Percentiles rank a stretch among this genome's conserved stretches.
phyloP scores from a whole-genome alignment of 2,888 invertebrate genomes.

The Fabriciana adippe region DNA sequence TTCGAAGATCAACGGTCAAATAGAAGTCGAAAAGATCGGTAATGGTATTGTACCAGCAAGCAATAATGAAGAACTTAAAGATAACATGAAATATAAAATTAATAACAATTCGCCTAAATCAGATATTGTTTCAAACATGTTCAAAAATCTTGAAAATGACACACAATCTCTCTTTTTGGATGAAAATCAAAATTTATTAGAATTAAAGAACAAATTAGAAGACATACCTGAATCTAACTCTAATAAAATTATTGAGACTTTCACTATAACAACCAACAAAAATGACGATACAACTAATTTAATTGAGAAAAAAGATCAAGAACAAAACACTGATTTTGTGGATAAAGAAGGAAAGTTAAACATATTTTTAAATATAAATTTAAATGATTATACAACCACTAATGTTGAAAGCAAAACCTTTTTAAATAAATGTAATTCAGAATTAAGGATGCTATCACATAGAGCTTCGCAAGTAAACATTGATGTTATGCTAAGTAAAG shows the following conservation, averaged over 20 bases:
- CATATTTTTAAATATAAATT: conserved; percentile 58
- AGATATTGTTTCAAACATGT: not conserved
- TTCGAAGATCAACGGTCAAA: no score
- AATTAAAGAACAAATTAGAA: not conserved
- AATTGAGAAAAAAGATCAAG: conserved; percentile 3
- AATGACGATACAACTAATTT: not conserved
- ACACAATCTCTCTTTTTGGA: not conserved
- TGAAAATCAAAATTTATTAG: not conserved
- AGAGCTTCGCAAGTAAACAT: conserved; percentile 50
- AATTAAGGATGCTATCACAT: conserved; percentile 39
- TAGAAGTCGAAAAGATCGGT: no score
- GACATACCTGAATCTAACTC: not conserved
- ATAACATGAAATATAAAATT: conserved; percentile 4
- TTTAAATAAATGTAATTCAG: conserved; percentile 33
- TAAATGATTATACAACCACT: conserved; percentile 45
- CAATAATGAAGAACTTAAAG: not conserved
- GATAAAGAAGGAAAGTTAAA: conserved; percentile 54
- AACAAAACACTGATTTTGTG: conserved; percentile 42
- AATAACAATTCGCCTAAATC: not conserved
- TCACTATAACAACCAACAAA: not conserved
- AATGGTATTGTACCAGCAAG: not conserved
- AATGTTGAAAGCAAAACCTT: conserved; percentile 27
- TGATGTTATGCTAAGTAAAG: conserved; percentile 38
- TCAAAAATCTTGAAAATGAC: not conserved
- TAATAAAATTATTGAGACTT: not conserved